Evolutionary conservation across 2,113 vertebrate species (phyloP), one percentile per base, ranked within the genome.

Genomic region (Eulemur rufifrons): DNA sequence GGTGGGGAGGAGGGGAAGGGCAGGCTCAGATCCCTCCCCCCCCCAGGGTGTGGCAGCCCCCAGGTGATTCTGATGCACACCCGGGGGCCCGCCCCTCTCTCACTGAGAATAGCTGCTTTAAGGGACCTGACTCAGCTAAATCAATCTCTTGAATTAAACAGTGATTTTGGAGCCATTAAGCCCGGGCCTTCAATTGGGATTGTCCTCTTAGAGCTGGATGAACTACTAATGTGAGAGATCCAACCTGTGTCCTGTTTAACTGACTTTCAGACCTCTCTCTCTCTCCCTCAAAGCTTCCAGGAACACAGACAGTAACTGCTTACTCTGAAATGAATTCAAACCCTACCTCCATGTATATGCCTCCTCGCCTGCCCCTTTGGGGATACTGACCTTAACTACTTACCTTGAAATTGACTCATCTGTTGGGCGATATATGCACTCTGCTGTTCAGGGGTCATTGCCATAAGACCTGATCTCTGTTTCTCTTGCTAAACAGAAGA

Each of bases 401-500:
- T 99, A 99, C 99, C 99, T 98, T 99, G 99, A 98, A 99, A 99
- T 89, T 98, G 98, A 96, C 97, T 99, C 97, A 99, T 98, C 97
- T 99, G 99, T 91, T 99, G 99, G 93, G 99, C 86, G 0, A 98
- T 96, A 98, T 97, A 98, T 34, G 95, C 86, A 74, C 66, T 98
- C 92, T 80, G 98, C 95, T 98, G 98, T 63, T 99, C 99, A 97
- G 98, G 96, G 68, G 98, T 97, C 98, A 98, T 98, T 97, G 98
- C 98, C 98, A 96, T 98, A 98, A 98, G 98, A 96, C 98, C 98
- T 92, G 99, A 99, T 96, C 98, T 98, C 98, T 99, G 99, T 93
- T 99, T 99, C 98, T 99, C 99, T 99, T 99, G 98, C 93, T 98
- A 98, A 95, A 98, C 50, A 98, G 94, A 89, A 95, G 69, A 87